Evolutionary conservation across 2,113 vertebrate genomes (phyloP).

Genomic region (Narcine bancroftii): DNA sequence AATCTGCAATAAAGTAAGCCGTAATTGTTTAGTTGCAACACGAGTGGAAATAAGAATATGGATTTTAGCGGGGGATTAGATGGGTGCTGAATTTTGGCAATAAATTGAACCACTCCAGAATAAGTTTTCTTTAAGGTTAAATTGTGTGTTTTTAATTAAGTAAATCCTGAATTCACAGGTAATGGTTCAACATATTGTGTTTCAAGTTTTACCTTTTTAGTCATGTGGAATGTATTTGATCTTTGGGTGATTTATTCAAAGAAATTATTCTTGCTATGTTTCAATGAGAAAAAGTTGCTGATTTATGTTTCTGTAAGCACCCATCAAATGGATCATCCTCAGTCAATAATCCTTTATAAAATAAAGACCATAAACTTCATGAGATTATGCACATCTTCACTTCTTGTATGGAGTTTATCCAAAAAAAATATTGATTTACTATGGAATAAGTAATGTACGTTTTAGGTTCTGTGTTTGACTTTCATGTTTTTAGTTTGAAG

Average conservation of each 20-base stretch:
- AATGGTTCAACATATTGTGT: not conserved
- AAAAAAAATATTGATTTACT: not conserved
- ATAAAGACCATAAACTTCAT: constrained; percentile 16
- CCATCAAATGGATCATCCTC: not conserved
- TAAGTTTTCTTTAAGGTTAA: not conserved
- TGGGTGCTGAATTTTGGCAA: not conserved
- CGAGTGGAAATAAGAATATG: not conserved
- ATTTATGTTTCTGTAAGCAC: not conserved
- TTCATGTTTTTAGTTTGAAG: not conserved
- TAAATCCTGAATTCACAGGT: not conserved
- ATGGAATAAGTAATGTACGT: not conserved
- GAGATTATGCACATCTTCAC: not conserved
- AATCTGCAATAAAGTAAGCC: not conserved
- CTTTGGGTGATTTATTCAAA: constrained; percentile 20
- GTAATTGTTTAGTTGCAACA: not conserved
- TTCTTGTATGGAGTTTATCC: not conserved
- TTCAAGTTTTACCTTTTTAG: not conserved
- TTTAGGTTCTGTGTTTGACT: not conserved
- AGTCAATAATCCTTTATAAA: constrained; percentile 11
- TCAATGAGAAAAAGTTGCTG: not conserved
- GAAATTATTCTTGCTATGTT: not conserved
- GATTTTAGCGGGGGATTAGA: not conserved
- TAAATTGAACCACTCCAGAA: not conserved
- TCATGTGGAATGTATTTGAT: not conserved
- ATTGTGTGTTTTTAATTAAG: not conserved